Percentiles rank a stretch among this genome's conserved stretches.
Conservation (phyloP, 2,888 invertebrate species). For the Xanthostigma xanthostigma region DNA sequence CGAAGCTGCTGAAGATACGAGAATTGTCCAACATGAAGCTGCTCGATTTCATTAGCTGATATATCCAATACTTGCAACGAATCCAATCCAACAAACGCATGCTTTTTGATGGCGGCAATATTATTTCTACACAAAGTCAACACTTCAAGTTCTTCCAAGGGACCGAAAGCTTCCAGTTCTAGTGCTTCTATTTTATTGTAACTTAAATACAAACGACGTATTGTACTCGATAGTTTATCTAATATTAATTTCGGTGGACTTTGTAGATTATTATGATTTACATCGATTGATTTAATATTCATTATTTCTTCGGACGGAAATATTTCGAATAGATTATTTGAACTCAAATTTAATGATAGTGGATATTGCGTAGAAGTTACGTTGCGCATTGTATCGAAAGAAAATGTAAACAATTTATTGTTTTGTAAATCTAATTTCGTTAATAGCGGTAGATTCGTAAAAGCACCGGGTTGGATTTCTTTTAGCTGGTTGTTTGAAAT, state of each 20-base stretch:
- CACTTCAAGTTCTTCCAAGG: slow-evolving; percentile 52
- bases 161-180: slow-evolving; percentile 60
- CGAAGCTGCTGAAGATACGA: slow-evolving; percentile 58
- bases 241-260: slow-evolving; percentile 3
- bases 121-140: slow-evolving; percentile 60
- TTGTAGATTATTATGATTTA: slow-evolving; percentile 49
- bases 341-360: slow-evolving; percentile 63
- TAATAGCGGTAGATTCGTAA: slow-evolving; percentile 59
- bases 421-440: slow-evolving; percentile 67
- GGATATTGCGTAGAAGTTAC: slow-evolving; percentile 39
- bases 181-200: slow-evolving; percentile 58
- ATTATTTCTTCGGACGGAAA: slow-evolving; percentile 32
- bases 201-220: slow-evolving; percentile 50
- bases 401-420: slow-evolving; percentile 56
- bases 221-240: slow-evolving; percentile 1
- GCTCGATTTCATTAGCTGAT: slow-evolving; percentile 58
- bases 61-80: slow-evolving; percentile 66
- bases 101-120: slow-evolving; percentile 52
- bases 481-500: slow-evolving; percentile 68
- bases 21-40: slow-evolving; percentile 67
- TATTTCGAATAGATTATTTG: slow-evolving; percentile 41
- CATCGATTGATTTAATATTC: slow-evolving; percentile 53
- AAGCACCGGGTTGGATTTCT: slow-evolving; percentile 55
- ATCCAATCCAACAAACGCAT: slow-evolving; percentile 60
- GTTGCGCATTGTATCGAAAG: slow-evolving; percentile 51